Percentiles rank a stretch among this genome's conserved stretches.
These are phyloP conservation scores for Phytoseiulus persimilis DNA, from an alignment of 2,888 invertebrate species.

Conservation along the genomic window DNA sequence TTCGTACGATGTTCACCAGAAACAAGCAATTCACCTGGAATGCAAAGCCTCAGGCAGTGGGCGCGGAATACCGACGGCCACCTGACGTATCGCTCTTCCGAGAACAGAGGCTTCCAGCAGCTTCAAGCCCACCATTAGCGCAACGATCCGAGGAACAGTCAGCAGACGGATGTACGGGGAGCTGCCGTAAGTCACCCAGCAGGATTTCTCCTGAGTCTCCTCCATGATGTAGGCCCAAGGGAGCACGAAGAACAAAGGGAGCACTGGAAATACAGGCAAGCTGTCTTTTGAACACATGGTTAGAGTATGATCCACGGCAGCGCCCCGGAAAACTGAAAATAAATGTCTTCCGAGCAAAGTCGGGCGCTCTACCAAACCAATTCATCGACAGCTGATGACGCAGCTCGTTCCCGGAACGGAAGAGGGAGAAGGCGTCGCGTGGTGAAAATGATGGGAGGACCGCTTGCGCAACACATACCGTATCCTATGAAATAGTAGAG, in stretches of 20 bases:
- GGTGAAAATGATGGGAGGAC: too few relatives aligned
- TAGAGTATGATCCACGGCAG: too few relatives aligned
- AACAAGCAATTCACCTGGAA: constrained; percentile 68
- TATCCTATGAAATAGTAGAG: constrained; percentile 56
- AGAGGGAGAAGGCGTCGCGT: too few relatives aligned
- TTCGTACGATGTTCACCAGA: constrained; percentile 68
- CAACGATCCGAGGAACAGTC: constrained; percentile 49
- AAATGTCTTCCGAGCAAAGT: too few relatives aligned
- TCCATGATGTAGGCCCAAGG: constrained; percentile 52
- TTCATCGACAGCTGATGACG: too few relatives aligned
- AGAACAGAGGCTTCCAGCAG: not conserved
- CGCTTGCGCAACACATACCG: constrained; percentile 52
- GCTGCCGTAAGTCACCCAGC: constrained; percentile 49
- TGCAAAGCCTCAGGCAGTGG: not conserved
- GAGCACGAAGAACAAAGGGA: constrained; percentile 52
- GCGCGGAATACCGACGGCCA: too few relatives aligned
- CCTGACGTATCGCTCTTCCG: too few relatives aligned
- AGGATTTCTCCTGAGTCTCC: constrained; percentile 45
- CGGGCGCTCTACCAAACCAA: too few relatives aligned
- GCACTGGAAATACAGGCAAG: constrained; percentile 48
- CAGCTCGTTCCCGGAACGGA: too few relatives aligned
- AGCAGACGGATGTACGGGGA: constrained; percentile 48
- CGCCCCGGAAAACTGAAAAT: too few relatives aligned
- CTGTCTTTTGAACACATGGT: too few relatives aligned
- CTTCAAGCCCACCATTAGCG: constrained; percentile 47